These are phyloP conservation scores for Oxyteleia sp. DNA, from an alignment of 2,888 invertebrate species.

Conservation along the genomic window DNA sequence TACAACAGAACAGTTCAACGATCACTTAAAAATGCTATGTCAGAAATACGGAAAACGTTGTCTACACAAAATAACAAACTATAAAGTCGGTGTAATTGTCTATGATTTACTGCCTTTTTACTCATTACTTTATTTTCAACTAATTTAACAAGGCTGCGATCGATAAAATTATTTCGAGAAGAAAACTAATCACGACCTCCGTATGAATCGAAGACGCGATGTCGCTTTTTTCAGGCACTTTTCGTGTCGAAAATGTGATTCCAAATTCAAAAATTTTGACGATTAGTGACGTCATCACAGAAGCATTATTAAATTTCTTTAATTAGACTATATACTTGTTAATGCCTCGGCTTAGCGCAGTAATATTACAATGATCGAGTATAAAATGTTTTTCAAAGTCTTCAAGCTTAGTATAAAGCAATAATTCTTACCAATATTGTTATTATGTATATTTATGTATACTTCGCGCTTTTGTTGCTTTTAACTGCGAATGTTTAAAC, in stretches of 20 bases:
- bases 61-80: constrained; percentile 26
- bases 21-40: not conserved
- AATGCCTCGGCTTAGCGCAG: constrained; percentile 83
- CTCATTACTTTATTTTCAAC: constrained; percentile 6
- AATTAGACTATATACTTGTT: constrained; percentile 84
- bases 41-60: not conserved
- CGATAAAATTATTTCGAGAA: constrained; percentile 31
- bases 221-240: constrained; percentile 73
- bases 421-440: constrained; percentile 79
- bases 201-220: constrained; percentile 33
- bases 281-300: constrained; percentile 86
- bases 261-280: constrained; percentile 81
- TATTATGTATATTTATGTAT: constrained; percentile 67
- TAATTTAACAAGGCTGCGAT: constrained; percentile 36
- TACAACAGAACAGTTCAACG: not conserved
- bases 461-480: constrained; percentile 39
- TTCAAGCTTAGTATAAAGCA: constrained; percentile 87
- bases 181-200: constrained; percentile 42
- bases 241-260: constrained; percentile 73
- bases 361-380: constrained; percentile 86
- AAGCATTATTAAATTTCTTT: constrained; percentile 84
- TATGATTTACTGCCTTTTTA: not conserved
- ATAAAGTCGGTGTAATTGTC: constrained; percentile 4
- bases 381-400: constrained; percentile 84
- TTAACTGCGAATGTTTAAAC: constrained; percentile 70